phyloP scores from a whole-genome alignment of 2,888 invertebrate genomes.

The Apoda limacodes region DNA sequence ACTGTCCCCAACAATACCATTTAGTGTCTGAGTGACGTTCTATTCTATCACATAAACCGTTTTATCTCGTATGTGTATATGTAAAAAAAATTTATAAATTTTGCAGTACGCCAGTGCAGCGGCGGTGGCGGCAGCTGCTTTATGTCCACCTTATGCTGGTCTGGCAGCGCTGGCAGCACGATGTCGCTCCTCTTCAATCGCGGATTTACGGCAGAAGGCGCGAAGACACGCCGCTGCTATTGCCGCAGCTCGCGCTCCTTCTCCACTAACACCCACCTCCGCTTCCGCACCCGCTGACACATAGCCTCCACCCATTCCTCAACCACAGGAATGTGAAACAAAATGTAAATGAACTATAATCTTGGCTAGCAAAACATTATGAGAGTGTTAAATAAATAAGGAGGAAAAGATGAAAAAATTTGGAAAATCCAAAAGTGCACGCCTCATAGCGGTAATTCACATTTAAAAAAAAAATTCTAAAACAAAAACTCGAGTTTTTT shows the following conservation, averaged over 20 bases:
- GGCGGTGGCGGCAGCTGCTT: slow-evolving; percentile 72
- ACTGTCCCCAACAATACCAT: no score
- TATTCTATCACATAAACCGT: not conserved
- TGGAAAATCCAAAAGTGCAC: no score
- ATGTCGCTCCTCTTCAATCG: slow-evolving; percentile 92
- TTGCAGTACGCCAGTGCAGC: slow-evolving; percentile 57
- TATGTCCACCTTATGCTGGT: slow-evolving; percentile 75
- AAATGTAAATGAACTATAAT: no score
- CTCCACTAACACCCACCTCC: slow-evolving; percentile 30
- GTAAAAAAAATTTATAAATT: slow-evolving; percentile 1
- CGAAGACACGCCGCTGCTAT: slow-evolving; percentile 92
- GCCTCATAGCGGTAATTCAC: no score
- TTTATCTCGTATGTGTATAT: not conserved
- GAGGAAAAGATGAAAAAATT: no score
- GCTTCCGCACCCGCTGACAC: slow-evolving; percentile 38
- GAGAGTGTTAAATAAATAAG: no score
- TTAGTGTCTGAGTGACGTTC: no score
- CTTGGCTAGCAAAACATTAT: no score
- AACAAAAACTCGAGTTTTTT: no score
- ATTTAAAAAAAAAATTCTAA: no score
- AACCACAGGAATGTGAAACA: no score
- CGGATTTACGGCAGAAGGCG: slow-evolving; percentile 93
- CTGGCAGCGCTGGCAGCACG: slow-evolving; percentile 85
- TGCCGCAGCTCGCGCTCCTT: slow-evolving; percentile 66
- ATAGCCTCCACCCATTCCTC: no score